A percentile compares a stretch with the other conserved stretches of the same genome.
These are phyloP conservation scores for Muscidifurax raptorellus DNA, from an alignment of 1,140 invertebrate genomes.

Conservation along the genomic window DNA sequence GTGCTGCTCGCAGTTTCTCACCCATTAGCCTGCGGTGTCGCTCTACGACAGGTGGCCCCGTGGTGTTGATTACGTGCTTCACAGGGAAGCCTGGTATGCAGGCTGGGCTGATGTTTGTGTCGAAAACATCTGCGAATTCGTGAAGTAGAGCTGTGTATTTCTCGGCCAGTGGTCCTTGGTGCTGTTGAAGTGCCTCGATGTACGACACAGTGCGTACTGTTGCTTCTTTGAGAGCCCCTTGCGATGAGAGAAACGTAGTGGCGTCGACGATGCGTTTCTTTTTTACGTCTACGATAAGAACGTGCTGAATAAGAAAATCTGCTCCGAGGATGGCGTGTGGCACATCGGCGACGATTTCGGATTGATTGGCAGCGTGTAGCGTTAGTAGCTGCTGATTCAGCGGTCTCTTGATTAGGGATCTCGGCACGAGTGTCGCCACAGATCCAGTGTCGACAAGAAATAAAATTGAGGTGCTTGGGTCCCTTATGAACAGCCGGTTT, in stretches of 20 bases:
- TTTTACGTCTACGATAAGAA: background rate
- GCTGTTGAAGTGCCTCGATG: background rate
- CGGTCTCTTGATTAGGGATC: background rate
- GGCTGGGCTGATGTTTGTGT: background rate
- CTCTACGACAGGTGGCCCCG: background rate
- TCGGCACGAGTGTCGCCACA: background rate
- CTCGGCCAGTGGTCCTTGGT: background rate
- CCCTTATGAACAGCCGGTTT: too few species aligned
- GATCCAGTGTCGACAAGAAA: too few species aligned
- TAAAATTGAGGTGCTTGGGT: too few species aligned
- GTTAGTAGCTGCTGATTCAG: background rate
- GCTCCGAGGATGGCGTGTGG: slow-evolving; percentile 2
- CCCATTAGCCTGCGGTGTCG: background rate
- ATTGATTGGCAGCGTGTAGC: background rate
- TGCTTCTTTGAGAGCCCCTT: background rate
- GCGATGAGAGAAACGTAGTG: background rate
- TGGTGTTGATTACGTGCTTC: background rate
- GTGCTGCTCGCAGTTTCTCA: background rate
- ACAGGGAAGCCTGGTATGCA: background rate
- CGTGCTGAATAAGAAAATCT: background rate
- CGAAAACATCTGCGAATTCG: background rate
- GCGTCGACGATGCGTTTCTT: background rate
- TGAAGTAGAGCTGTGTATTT: background rate
- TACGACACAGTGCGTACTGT: background rate
- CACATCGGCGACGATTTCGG: background rate